Base-by-base conservation (phyloP, 2,113 vertebrate genomes). In the Chaetura pelagica region DNA sequence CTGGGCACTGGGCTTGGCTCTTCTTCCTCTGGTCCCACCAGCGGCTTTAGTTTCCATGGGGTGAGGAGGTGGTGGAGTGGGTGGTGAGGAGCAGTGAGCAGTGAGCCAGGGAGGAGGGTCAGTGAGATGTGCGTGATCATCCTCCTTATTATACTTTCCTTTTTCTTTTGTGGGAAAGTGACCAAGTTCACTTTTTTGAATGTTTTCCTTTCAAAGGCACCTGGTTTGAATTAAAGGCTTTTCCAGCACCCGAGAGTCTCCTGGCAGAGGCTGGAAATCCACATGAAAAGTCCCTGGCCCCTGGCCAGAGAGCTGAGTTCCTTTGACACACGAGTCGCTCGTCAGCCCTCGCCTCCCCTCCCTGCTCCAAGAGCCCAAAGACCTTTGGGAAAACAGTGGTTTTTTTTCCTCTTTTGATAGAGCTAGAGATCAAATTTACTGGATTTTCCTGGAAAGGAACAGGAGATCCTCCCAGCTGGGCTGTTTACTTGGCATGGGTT, bases 181-280 rank as follows among this genome's bases (percentile, higher is more conserved):
- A 94, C 95, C 66, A 90, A 96, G 77, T 91, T 97, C 0, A 69
- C 73, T 78, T 97, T 97, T 94, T 81, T 71, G 96, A 97, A 90
- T 94, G 71, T 91, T 97, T 96, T 97, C 80, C 76, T 97, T 96
- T 93, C 84, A 80, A 64, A 96, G 92, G 85, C 97, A 98, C 96
- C 97, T 98, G 98, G 97, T 98, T 98, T 97, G 94, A 96, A 97
- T 98, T 98, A 98, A 95, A 94, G 74, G 69, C 94, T 95, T 77
- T 89, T 97, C 96, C 95, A 97, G 95, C 96, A 95, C 95, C 95
- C 89, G 86, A 97, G 95, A 98, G 95, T 97, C 95, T 98, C 96
- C 97, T 97, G 97, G 96, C 87, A 1, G 94, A 87, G 95, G 74
- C 93, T 97, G 89, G 85, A 88, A 97, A 98, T 95, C 96, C 97